Evolutionary conservation across 2,888 invertebrate species (phyloP), one percentile per base, ranked within the genome.

Genomic region (Tachystola acroxantha): DNA sequence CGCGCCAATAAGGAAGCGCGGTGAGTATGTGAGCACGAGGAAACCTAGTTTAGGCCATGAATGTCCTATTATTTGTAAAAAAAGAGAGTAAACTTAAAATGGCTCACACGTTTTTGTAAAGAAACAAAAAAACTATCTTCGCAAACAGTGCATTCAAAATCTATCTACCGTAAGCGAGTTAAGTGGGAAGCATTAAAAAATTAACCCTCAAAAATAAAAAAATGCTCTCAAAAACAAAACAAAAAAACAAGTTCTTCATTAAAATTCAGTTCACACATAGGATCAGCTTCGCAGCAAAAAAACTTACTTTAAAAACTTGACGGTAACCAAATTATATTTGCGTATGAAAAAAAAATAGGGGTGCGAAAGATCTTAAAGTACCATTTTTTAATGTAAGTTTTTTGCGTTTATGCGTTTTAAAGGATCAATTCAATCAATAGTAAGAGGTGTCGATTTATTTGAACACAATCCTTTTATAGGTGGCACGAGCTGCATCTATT

Each of bases 221-320:
- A 58, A 63, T 54, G 39, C n/a, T 60, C 55, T 37, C 61, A 57
- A 45, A n/a, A n/a, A n/a, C n/a, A n/a, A n/a, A n/a, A n/a, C n/a
- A n/a, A n/a, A n/a, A n/a, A n/a, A n/a, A n/a, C n/a, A n/a, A n/a
- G n/a, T n/a, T n/a, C n/a, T n/a, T n/a, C 41, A 60, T 66, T 60
- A 55, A 61, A 50, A 66, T 67, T 64, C 64, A 46, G 63, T 65
- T 72, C 70, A 57, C 71, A 70, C 66, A 59, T 61, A 46, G 56
- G 53, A 64, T 69, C 52, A 60, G 54, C 49, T 16, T 4, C 16
- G 16, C 45, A 42, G 55, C 50, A 54, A 53, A 49, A 49, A n/a
- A 50, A 34, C n/a, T 38, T 41, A 16, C 25, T 39, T 39, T 42
- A 43, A 61, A 54, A 60, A 57, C 58, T 36, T 24, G 13, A 31